Evolutionary conservation across 2,797 vertebrate genomes (phyloP), one percentile per base, ranked within the genome.

Genomic region (Hypotaenidia okinawae): DNA sequence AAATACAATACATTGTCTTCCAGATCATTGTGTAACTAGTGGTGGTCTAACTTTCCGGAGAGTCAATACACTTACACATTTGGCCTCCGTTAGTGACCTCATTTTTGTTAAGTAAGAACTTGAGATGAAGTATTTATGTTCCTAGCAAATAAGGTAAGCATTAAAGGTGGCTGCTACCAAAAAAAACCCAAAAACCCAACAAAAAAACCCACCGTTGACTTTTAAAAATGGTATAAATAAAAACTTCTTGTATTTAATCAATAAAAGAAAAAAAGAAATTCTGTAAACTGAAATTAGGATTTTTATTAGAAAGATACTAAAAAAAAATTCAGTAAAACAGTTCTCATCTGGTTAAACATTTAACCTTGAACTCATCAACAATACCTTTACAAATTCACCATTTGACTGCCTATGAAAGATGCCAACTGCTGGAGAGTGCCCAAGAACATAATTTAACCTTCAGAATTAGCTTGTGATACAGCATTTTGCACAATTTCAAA

Each of bases 381-480:
- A 45, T 17, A 80, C 2, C 28, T 45, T 16, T 4, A 77, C 13
- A 83, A 80, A 77, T 59, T 83, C 47, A 47, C 47, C 18, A 45
- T 45, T 45, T 47, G 47, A 47, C 47, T 47, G 47, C 47, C 47
- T 47, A 23, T 47, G 47, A 47, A 47, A 22, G 47, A 77, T 28
- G 16, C 11, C 8, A 10, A 47, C 30, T 55, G 47, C 23, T 0
- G 0, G 5, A 14, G 7, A 58, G 8, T 22, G 24, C 13, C 22
- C 52, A 80, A 69, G 22, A 88, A 74, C 2, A 11, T 7, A 80
- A 37, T 5, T 49, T 49, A 59, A 57, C 6, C 49, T 64, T 51
- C 39, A 72, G 23, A 69, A 78, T 0, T 59, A 78, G 18, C 15
- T 39, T 78, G 7, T 45, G 41, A 81, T 28, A 52, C 6, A 68